These are phyloP conservation scores for Fundulus diaphanus DNA, from an alignment of 2,797 vertebrate species.

Conservation along the genomic window DNA sequence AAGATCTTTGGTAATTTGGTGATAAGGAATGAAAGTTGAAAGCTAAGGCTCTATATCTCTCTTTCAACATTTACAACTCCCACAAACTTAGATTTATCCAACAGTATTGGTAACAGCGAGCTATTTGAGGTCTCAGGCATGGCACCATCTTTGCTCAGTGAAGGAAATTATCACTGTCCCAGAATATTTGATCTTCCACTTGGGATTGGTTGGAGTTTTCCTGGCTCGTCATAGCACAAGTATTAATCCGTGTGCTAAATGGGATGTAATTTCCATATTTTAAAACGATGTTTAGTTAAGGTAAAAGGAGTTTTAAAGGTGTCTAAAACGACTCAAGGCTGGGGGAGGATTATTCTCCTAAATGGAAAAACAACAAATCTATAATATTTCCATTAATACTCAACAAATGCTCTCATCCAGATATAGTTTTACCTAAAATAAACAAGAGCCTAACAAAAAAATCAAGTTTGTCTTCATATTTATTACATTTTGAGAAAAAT, in stretches of 20 bases:
- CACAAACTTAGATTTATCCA: not conserved
- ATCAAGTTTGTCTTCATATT: not conserved
- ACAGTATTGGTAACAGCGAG: not conserved
- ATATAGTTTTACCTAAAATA: not conserved
- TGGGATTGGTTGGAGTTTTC: slow-evolving; percentile 1
- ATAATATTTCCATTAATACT: not conserved
- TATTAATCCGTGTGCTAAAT: not conserved
- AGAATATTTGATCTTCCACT: slow-evolving; percentile 3
- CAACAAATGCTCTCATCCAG: not conserved
- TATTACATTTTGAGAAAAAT: not conserved
- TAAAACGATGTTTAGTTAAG: slow-evolving; percentile 3
- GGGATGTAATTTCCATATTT: not conserved
- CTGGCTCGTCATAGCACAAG: not conserved
- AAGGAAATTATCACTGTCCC: not conserved
- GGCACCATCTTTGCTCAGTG: not conserved
- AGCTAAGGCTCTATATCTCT: not conserved
- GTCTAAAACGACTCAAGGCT: not conserved
- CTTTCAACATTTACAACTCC: not conserved
- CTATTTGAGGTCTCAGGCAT: slow-evolving; percentile 4
- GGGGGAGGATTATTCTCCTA: slow-evolving; percentile 1
- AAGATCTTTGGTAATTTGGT: not conserved
- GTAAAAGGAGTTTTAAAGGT: not conserved
- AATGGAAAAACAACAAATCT: slow-evolving; percentile 6
- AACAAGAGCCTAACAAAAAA: too few relatives aligned
- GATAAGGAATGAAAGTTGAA: not conserved